Evolutionary conservation across 2,888 invertebrate genomes (phyloP).

Genomic region (Chymomyza fuscimana): DNA sequence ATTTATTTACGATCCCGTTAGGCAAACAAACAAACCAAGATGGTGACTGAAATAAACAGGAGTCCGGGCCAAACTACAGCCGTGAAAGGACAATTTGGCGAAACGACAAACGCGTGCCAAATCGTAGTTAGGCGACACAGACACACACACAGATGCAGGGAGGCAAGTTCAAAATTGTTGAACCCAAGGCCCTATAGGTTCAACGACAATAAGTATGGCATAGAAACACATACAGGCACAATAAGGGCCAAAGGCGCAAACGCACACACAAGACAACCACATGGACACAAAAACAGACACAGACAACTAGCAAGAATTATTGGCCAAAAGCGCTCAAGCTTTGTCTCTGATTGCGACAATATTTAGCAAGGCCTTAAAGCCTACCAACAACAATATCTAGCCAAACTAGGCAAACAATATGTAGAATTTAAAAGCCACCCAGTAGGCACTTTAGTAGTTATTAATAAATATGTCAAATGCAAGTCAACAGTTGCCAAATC

Average conservation of each 20-base stretch:
- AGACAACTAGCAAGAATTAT: conserved; percentile 58
- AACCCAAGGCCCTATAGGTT: conserved; percentile 33
- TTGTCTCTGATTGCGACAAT: neutral
- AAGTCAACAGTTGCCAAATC: conserved; percentile 36
- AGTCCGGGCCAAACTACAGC: neutral
- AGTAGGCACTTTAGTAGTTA: conserved; percentile 7
- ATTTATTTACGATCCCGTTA: conserved; percentile 69
- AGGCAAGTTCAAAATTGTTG: conserved; percentile 62
- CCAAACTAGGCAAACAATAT: neutral
- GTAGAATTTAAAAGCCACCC: neutral
- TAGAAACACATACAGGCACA: neutral
- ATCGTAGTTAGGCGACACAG: conserved; percentile 38
- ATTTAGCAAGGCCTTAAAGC: neutral
- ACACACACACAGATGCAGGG: conserved; percentile 10
- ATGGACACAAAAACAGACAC: neutral
- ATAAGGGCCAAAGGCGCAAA: conserved; percentile 24
- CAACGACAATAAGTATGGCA: neutral
- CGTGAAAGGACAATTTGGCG: conserved; percentile 43
- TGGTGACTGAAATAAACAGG: conserved; percentile 23
- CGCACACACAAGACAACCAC: conserved; percentile 5
- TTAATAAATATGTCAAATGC: conserved; percentile 32
- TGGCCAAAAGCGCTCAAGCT: conserved; percentile 36
- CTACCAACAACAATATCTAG: neutral
- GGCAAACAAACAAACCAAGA: conserved; percentile 65
- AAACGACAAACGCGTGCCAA: conserved; percentile 56